These are phyloP conservation scores for Sphecodes monilicornis DNA, from an alignment of 2,888 invertebrate genomes.

Conservation along the genomic window DNA sequence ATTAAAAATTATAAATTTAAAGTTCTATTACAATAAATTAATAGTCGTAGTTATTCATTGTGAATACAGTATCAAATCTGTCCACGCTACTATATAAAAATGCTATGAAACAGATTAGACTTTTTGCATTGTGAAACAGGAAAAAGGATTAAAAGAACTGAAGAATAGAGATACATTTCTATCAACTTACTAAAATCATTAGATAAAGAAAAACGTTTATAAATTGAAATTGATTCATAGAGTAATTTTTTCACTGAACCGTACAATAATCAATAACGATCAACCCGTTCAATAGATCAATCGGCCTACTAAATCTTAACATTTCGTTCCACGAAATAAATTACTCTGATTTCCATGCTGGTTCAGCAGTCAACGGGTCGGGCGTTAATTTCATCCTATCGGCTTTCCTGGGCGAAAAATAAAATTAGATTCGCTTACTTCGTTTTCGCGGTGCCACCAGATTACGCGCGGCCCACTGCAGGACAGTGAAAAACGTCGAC, in stretches of 20 bases:
- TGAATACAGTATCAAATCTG: too few relatives aligned
- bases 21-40: too few relatives aligned
- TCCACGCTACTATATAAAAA: too few relatives aligned
- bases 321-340: neutral
- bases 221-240: too few relatives aligned
- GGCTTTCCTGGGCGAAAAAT: neutral
- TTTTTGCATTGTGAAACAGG: neutral
- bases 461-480: neutral
- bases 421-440: neutral
- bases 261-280: neutral
- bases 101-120: too few relatives aligned
- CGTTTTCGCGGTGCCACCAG: neutral
- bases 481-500: neutral
- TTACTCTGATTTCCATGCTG: neutral
- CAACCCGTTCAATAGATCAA: neutral
- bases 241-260: too few relatives aligned
- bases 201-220: neutral
- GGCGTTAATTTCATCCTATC: slow-evolving; percentile 4
- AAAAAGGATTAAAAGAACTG: neutral
- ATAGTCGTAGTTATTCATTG: too few relatives aligned
- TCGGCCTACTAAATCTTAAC: neutral
- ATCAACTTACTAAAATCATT: neutral
- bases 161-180: neutral
- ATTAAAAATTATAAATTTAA: too few relatives aligned
- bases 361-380: neutral